Conservation (phyloP, 2,888 invertebrate species). For the Ophion costatus region DNA sequence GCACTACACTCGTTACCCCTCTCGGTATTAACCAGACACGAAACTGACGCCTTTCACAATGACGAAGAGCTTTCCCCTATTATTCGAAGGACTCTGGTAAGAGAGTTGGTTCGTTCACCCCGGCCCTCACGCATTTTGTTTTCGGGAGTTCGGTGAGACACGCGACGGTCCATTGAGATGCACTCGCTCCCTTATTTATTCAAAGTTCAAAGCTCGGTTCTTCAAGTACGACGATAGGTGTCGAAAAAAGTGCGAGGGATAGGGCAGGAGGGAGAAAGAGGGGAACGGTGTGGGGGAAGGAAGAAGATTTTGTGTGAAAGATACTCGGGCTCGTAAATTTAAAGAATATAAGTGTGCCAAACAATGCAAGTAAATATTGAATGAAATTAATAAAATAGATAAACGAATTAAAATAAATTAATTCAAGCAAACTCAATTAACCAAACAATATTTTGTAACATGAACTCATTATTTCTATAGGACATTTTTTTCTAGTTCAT, state of each 20-base stretch:
- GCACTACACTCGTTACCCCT: constrained; percentile 20
- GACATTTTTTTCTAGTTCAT: too few relatives aligned
- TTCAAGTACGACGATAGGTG: neutral
- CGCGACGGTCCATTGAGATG: constrained; percentile 25
- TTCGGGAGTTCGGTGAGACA: constrained; percentile 18
- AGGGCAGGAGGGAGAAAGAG: neutral
- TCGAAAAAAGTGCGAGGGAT: neutral
- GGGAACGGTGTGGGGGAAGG: neutral
- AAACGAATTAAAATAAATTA: too few relatives aligned
- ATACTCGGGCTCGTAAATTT: neutral
- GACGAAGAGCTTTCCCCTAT: constrained; percentile 60
- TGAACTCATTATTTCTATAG: too few relatives aligned
- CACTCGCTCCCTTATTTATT: constrained; percentile 24
- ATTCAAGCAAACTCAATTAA: too few relatives aligned
- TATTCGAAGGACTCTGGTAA: constrained; percentile 38
- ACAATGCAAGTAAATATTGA: too few relatives aligned
- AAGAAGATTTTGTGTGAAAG: neutral
- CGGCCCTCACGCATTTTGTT: constrained; percentile 34
- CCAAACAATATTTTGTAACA: too few relatives aligned
- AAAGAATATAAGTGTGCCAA: neutral
- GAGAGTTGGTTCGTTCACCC: constrained; percentile 57
- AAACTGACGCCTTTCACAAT: constrained; percentile 46
- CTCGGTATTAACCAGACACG: constrained; percentile 43
- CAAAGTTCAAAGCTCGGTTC: constrained; percentile 35
- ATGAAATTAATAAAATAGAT: too few relatives aligned